phyloP scores from a whole-genome alignment of 2,797 vertebrate genomes.

The Rhinatrema bivittatum region DNA sequence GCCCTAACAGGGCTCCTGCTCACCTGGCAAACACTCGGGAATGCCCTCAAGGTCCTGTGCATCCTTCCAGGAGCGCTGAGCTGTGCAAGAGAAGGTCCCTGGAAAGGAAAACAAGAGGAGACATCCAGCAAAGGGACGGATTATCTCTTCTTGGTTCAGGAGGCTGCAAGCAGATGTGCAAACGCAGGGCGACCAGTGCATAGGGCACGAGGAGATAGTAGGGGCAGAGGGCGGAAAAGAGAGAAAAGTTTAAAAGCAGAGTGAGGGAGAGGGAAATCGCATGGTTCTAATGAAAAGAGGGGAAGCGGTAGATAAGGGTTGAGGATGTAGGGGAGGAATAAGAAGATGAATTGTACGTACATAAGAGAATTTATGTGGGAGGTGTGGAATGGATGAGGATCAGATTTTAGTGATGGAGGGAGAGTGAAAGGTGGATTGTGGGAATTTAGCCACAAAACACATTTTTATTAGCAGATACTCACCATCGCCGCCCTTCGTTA shows the following conservation, averaged over 20 bases:
- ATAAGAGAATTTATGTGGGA: no score
- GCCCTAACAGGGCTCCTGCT: conserved; percentile 6
- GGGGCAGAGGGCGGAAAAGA: neutral
- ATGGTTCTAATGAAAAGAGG: neutral
- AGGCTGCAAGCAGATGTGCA: neutral
- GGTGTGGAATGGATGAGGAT: no score
- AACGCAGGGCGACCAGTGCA: neutral
- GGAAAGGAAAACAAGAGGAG: neutral
- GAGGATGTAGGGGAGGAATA: neutral
- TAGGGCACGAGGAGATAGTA: neutral
- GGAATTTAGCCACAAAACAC: no score
- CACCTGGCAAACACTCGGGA: conserved; percentile 60
- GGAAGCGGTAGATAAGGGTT: no score
- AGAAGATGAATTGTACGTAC: neutral
- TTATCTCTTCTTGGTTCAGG: neutral
- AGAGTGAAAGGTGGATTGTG: no score
- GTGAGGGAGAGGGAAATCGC: neutral
- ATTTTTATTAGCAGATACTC: no score
- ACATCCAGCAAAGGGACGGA: no score
- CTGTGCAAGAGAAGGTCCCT: conserved; percentile 51
- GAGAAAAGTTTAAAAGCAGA: neutral
- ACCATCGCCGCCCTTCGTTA: conserved; percentile 9
- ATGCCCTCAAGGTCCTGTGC: conserved; percentile 26
- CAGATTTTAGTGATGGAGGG: no score
- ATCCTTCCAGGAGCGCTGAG: conserved; percentile 54